phyloP scores from a whole-genome alignment of 2,888 invertebrate species.

The Sphecodes monilicornis region DNA sequence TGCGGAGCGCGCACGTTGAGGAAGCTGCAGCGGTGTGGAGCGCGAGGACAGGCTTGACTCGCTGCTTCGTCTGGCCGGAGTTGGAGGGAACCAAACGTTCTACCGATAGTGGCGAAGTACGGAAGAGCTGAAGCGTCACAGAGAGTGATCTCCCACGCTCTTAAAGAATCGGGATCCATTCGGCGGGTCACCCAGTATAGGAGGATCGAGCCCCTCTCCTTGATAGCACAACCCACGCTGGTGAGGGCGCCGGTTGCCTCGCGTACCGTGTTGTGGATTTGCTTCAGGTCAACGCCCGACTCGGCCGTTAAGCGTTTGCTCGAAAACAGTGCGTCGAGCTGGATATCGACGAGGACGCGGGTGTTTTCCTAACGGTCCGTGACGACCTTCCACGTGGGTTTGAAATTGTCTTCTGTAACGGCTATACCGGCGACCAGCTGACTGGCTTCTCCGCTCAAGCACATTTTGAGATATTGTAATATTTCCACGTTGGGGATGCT shows the following conservation, averaged over 20 bases:
- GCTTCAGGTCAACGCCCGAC: not conserved
- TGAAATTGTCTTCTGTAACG: not conserved
- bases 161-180: not conserved
- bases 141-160: not conserved
- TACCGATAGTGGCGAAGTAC: not conserved
- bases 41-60: not conserved
- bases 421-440: not conserved
- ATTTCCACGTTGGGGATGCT: not conserved
- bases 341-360: not conserved
- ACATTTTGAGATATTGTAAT: not conserved
- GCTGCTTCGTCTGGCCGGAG: not conserved
- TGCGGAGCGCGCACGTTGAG: not conserved
- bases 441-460: not conserved
- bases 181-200: too few relatives aligned
- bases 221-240: too few relatives aligned
- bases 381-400: not conserved
- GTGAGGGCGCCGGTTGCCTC: not conserved
- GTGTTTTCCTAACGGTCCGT: not conserved
- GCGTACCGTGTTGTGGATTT: not conserved
- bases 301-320: not conserved
- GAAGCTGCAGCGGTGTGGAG: not conserved
- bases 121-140: not conserved
- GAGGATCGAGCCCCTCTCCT: too few relatives aligned
- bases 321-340: not conserved
- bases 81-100: not conserved